These are phyloP conservation scores for Pimephales promelas DNA, from an alignment of 2,113 vertebrate species.

Conservation along the genomic window DNA sequence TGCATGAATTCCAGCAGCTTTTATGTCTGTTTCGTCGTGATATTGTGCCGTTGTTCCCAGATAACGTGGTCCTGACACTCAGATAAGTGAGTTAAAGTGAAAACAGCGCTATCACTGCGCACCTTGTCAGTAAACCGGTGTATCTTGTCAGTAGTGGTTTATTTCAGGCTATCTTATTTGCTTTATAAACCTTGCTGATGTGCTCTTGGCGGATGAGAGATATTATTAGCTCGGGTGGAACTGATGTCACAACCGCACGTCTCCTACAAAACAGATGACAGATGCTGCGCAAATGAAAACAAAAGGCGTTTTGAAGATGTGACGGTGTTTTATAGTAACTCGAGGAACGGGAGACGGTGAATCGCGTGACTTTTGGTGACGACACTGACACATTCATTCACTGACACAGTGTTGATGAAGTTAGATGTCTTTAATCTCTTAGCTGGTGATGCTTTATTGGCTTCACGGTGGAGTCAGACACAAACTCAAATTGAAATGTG, in stretches of 20 bases:
- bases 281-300: not conserved
- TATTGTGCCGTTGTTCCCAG: not conserved
- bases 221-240: constrained; percentile 14
- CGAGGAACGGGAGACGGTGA: not conserved
- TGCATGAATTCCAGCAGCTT: not conserved
- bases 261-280: not conserved
- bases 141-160: constrained; percentile 24
- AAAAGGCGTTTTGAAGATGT: not conserved
- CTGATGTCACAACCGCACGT: not conserved
- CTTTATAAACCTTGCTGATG: constrained; percentile 1
- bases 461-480: not conserved
- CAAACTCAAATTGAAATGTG: not conserved
- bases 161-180: constrained; percentile 16
- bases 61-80: not conserved
- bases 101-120: not conserved
- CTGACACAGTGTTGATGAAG: not conserved
- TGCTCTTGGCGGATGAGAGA: not conserved
- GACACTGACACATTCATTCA: not conserved
- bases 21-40: constrained; percentile 1
- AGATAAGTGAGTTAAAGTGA: constrained; percentile 15
- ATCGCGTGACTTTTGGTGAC: not conserved
- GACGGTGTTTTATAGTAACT: not conserved
- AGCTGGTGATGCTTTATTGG: not conserved
- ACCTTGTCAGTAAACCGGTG: not conserved
- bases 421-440: not conserved